These are phyloP conservation scores for Aphidius gifuensis DNA, from an alignment of 1,140 invertebrate genomes.

Conservation along the genomic window DNA sequence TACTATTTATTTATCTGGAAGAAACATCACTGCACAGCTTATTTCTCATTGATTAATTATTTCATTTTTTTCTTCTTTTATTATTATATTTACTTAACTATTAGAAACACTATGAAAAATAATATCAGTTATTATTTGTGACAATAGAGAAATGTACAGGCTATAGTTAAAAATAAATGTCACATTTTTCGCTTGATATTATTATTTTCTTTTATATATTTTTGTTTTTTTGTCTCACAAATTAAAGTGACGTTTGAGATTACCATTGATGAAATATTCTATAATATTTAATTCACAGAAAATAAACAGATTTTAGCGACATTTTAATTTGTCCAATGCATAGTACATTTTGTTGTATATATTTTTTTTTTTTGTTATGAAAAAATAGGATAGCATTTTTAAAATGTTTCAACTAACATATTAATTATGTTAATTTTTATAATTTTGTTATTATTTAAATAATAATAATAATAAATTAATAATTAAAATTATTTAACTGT, in stretches of 20 bases:
- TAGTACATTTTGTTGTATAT: too few relatives aligned
- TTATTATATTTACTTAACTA: conserved; percentile 30
- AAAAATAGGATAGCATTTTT: too few relatives aligned
- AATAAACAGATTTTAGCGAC: too few relatives aligned
- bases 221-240: not conserved
- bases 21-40: conserved; percentile 37
- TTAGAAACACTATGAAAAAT: conserved; percentile 53
- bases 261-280: not conserved
- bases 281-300: not conserved
- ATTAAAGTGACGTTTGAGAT: too few relatives aligned
- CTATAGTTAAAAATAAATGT: conserved; percentile 28
- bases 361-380: too few relatives aligned
- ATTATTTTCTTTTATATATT: conserved; percentile 14
- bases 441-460: not conserved
- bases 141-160: conserved; percentile 29
- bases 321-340: too few relatives aligned
- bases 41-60: conserved; percentile 28
- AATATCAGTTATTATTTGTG: conserved; percentile 40
- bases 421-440: too few relatives aligned
- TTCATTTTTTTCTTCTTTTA: conserved; percentile 20
- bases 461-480: not conserved
- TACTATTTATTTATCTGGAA: conserved; percentile 37
- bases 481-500: conserved; percentile 41
- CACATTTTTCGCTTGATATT: conserved; percentile 14
- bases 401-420: too few relatives aligned